phyloP scores from a whole-genome alignment of 2,888 invertebrate genomes.

The Acrobasis consociella region DNA sequence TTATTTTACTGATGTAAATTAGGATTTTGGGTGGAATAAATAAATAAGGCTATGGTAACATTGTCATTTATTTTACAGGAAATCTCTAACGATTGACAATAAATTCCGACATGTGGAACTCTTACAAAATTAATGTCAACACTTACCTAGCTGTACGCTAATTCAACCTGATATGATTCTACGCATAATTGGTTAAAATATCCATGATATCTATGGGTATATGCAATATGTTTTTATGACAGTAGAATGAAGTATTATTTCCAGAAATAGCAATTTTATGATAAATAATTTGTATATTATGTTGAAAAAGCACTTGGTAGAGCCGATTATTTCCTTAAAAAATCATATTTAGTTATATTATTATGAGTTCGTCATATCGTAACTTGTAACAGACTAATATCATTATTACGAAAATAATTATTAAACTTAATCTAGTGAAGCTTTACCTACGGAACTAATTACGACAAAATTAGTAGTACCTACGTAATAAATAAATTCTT shows the following conservation, averaged over 20 bases:
- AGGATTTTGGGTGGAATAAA: conserved; percentile 47
- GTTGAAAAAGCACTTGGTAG: conserved; percentile 7
- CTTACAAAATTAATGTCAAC: conserved; percentile 80
- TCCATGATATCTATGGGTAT: conserved; percentile 22
- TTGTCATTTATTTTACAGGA: conserved; percentile 81
- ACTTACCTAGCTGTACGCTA: conserved; percentile 73
- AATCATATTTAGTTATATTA: not conserved
- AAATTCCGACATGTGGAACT: conserved; percentile 70
- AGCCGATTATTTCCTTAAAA: conserved; percentile 3
- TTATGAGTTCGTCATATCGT: conserved; percentile 1
- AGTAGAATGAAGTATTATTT: not conserved
- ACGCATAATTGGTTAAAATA: conserved; percentile 54
- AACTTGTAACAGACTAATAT: not conserved
- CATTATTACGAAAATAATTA: conserved; percentile 31
- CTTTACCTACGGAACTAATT: conserved; percentile 48
- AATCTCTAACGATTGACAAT: conserved; percentile 78
- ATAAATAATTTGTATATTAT: not conserved
- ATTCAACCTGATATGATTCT: conserved; percentile 75
- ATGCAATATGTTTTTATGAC: not conserved
- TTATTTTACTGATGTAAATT: conserved; percentile 17
- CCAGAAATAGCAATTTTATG: conserved; percentile 5
- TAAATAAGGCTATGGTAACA: conserved; percentile 69
- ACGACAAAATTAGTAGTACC: conserved; percentile 44
- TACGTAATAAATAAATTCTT: conserved; percentile 51
- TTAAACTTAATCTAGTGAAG: conserved; percentile 43